Evolutionary conservation across 2,113 vertebrate species (phyloP).

Genomic region (Genyomyrus donnyi): DNA sequence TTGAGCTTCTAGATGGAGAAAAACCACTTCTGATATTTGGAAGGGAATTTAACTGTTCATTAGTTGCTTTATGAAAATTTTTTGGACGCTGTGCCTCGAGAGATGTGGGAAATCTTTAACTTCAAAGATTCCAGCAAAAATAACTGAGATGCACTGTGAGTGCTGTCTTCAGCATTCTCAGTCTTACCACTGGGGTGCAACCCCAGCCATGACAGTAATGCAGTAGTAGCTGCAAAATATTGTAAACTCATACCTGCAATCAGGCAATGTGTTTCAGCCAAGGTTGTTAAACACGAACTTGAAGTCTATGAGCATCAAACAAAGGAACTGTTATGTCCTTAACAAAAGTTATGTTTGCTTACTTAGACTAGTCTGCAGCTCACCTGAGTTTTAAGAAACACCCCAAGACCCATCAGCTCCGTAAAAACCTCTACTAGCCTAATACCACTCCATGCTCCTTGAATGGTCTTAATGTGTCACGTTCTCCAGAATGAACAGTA

Average conservation of each 20-base stretch:
- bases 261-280: neutral
- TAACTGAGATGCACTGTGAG: neutral
- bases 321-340: neutral
- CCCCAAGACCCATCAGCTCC: neutral
- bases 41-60: conserved; percentile 14
- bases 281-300: neutral
- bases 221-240: neutral
- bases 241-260: neutral
- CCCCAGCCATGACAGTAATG: neutral
- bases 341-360: neutral
- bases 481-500: neutral
- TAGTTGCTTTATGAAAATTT: conserved; percentile 1
- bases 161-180: neutral
- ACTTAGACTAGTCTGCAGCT: neutral
- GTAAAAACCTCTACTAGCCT: neutral
- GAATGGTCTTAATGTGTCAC: neutral
- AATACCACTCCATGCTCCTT: neutral
- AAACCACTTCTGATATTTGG: conserved; percentile 25
- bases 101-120: neutral
- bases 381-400: neutral
- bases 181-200: neutral
- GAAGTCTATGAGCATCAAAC: neutral
- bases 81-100: neutral
- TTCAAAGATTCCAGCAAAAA: neutral
- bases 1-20: neutral